These are phyloP conservation scores for Slavum lentiscoides DNA, from an alignment of 2,888 invertebrate genomes.

Conservation along the genomic window DNA sequence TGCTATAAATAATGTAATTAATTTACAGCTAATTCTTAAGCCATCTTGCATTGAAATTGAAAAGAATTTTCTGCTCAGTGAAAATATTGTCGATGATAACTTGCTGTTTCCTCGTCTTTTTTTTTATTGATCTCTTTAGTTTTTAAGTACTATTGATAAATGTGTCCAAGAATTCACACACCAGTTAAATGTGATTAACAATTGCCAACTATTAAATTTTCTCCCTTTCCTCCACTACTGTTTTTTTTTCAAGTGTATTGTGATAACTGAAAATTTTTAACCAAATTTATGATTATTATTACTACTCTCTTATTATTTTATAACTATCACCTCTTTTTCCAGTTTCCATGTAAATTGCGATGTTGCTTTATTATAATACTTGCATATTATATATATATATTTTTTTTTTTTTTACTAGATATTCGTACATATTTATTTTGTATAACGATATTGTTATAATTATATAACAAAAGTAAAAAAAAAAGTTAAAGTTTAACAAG, in stretches of 20 bases:
- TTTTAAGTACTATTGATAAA: constrained; percentile 42
- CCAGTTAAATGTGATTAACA: constrained; percentile 2
- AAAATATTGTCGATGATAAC: constrained; percentile 15
- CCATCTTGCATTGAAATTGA: constrained; percentile 4
- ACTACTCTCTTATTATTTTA: constrained; percentile 14
- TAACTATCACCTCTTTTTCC: constrained; percentile 48
- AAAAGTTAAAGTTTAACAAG: not conserved
- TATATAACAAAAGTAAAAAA: constrained; percentile 1
- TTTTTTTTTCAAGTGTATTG: constrained; percentile 47
- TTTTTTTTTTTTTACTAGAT: constrained; percentile 31
- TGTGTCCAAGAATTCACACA: constrained; percentile 6
- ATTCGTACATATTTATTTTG: constrained; percentile 33
- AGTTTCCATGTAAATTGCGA: constrained; percentile 34
- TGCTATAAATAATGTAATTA: not conserved
- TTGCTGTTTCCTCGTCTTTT: constrained; percentile 30
- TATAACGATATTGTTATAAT: constrained; percentile 9
- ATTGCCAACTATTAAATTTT: not conserved
- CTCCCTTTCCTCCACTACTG: not conserved
- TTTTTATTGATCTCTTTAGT: constrained; percentile 51
- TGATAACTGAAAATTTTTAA: constrained; percentile 45
- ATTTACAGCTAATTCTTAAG: constrained; percentile 21
- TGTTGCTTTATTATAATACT: constrained; percentile 39
- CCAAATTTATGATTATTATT: constrained; percentile 26
- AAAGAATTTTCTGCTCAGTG: constrained; percentile 20
- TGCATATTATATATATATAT: not conserved